Evolutionary conservation across 1,140 invertebrate genomes (phyloP).

Genomic region (Megathymus violae): DNA sequence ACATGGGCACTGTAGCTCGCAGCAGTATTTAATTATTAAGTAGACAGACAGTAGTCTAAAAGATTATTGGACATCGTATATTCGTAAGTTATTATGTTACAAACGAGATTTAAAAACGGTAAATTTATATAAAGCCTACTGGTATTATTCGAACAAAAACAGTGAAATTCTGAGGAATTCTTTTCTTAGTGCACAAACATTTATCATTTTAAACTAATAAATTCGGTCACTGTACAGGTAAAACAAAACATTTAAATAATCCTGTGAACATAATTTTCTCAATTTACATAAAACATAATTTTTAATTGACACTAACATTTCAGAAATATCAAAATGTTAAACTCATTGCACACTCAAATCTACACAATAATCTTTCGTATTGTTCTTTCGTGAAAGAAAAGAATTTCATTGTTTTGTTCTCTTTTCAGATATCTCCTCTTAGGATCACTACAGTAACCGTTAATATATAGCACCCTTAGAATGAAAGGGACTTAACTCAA

Average conservation of each 20-base stretch:
- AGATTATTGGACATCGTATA: too few species aligned
- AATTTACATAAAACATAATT: background rate
- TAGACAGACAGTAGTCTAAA: too few species aligned
- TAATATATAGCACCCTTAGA: too few species aligned
- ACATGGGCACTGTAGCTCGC: too few species aligned
- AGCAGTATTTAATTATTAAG: too few species aligned
- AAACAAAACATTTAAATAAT: background rate
- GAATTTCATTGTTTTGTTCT: slow-evolving; percentile 10
- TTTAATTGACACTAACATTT: background rate
- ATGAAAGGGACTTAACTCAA: too few species aligned
- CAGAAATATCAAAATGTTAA: background rate
- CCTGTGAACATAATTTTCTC: background rate
- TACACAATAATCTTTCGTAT: background rate
- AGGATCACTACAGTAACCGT: slow-evolving; percentile 7
- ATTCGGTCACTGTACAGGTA: background rate
- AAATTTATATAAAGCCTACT: slow-evolving; percentile 9
- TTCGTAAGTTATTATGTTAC: too few species aligned
- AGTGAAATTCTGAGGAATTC: background rate
- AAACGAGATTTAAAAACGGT: background rate
- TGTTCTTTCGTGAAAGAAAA: background rate
- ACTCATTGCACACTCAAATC: background rate
- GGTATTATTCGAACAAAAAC: slow-evolving; percentile 1
- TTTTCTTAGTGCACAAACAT: background rate
- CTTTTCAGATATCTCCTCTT: slow-evolving; percentile 3
- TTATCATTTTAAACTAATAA: background rate